Evolutionary conservation across 2,113 vertebrate species (phyloP).

Genomic region (Pangasianodon hypophthalmus): DNA sequence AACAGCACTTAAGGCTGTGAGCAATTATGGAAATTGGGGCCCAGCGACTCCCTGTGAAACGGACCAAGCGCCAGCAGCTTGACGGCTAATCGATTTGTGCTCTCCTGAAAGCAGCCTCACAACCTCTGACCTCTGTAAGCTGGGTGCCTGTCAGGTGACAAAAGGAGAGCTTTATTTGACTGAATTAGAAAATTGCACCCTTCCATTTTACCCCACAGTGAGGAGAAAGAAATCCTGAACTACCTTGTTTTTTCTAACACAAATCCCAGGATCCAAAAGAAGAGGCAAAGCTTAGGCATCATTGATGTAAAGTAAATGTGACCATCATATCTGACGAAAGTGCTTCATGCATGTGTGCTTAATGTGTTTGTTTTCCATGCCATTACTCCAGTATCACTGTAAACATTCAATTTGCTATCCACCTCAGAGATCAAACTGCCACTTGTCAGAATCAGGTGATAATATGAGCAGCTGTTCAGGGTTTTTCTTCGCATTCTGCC

Average conservation of each 20-base stretch:
- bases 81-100: conserved; percentile 99
- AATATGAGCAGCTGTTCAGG: conserved; percentile 28
- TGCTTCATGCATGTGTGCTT: conserved; percentile 14
- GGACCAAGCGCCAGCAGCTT: conserved; percentile 81
- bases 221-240: background rate
- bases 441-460: conserved; percentile 41
- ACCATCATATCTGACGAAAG: conserved; percentile 5
- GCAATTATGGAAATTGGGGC: conserved; percentile 92
- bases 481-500: background rate
- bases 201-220: conserved; percentile 29
- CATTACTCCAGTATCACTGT: conserved; percentile 7
- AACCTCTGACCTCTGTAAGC: conserved; percentile 90
- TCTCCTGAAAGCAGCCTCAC: conserved; percentile 82
- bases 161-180: conserved; percentile 88
- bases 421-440: conserved; percentile 39
- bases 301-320: background rate
- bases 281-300: conserved; percentile 11
- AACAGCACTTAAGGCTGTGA: conserved; percentile 69
- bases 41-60: conserved; percentile 86
- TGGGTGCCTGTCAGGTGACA: conserved; percentile 90
- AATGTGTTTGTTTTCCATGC: conserved; percentile 23
- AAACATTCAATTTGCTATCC: conserved; percentile 32
- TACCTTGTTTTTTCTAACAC: conserved; percentile 28
- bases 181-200: conserved; percentile 76
- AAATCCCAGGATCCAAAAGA: conserved; percentile 20